Base-by-base conservation (phyloP, 1,140 invertebrate genomes). In the Ostrea denselamellosa region DNA sequence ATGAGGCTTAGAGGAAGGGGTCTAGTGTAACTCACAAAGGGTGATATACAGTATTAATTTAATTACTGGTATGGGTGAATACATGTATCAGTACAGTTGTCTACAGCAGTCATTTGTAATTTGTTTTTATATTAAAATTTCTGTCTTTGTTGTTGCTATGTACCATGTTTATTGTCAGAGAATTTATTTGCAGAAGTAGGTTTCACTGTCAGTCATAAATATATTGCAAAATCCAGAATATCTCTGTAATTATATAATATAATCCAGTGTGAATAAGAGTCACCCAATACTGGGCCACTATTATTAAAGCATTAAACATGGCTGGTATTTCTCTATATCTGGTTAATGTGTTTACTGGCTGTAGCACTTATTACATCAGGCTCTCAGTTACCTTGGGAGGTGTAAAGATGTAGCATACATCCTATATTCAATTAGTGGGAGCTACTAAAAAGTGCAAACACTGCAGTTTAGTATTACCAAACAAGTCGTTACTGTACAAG, bases 401-500 rank as follows among this genome's bases (percentile, higher is more conserved):
- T 77, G 68, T 28, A 77, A 77, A 77, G 22, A 77, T 28, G 22
- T 10, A 77, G 68, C 25, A 34, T 77, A 77, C 8, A 25, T 25
- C 25, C 12, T 25, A 9, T 77, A 77, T 77, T 77, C 28, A 77
- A 77, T 77, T 77, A 28, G 68, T 28, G 68, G 68, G 68, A 77
- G 68, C 68, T 77, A 77, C 68, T 77, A 77, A 77, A 77, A 77
- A 28, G 12, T 77, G 34, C 34, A 44, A 44, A 44, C 34, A 44
- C 34, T 44, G 34, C 34, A 44, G 34, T 44, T 44, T 44, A 44
- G 34, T 44, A 44, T 44, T 44, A 44, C 34, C 34, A 77, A 22
- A 77, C 68, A 77, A 25, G 28, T 22, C 68, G 28, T 77, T 77
- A 77, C 28, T 77, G 68, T 77, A 28, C 68, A 77, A 34, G 68